Evolutionary conservation across 2,888 invertebrate genomes (phyloP), one percentile per base, ranked within the genome.

Genomic region (Scaptodrosophila latifasciaeformis): DNA sequence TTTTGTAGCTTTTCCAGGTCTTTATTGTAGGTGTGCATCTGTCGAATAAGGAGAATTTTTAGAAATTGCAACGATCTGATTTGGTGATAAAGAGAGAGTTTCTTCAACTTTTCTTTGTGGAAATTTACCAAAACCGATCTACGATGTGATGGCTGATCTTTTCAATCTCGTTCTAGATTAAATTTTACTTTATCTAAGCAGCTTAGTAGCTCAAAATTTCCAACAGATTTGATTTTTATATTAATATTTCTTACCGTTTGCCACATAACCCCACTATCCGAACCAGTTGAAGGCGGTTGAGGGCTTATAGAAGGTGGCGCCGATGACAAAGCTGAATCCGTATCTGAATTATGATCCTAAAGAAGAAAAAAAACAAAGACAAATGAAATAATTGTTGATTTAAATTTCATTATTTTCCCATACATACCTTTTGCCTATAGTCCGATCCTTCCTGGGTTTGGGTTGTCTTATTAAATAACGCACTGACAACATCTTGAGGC

Each of bases 291-390:
- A 9, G 86, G 86, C 74, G 91, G 91, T 82, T 92, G 92, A 50
- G 91, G 91, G 68, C 91, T 91, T 71, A 92, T 89, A 46, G 92
- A 92, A 60, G 91, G 89, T 54, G 91, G 91, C 62, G 90, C 91
- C 63, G 91, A 91, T 60, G 91, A 91, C 64, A 91, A 87, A 55
- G 91, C 91, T 44, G 91, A 91, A 79, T 91, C 91, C 65, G 89
- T 90, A 86, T 91, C 91, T 65, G 90, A 90, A 76, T 79, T 80
- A 65, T 72, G 71, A 40, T 84, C 82, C 76, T 84, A 62, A 30
- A 29, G 18, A 5, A 10, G 2, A 6, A 19, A 39, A 30, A 6
- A 2, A 9, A 31, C 4, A 31, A 15, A 34, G 30, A 5, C 6
- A 6, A 2, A 9, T 30, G 10, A 30, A 27, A 9, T 9, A 40